phyloP scores from a whole-genome alignment of 2,888 invertebrate genomes.

The Chydorus sphaericus region DNA sequence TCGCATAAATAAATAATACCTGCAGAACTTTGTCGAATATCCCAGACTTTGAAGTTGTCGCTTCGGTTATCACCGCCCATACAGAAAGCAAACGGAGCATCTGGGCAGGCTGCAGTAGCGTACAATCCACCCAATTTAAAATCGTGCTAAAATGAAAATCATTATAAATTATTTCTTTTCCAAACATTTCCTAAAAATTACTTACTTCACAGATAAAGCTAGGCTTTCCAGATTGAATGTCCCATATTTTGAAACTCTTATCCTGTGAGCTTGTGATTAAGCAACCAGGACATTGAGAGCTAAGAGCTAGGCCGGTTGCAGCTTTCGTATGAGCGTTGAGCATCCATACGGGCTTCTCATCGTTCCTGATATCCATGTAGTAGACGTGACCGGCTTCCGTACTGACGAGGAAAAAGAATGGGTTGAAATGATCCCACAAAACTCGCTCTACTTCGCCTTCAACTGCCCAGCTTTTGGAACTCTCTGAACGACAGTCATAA shows the following conservation, averaged over 20 bases:
- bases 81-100: slow-evolving; percentile 63
- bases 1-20: slow-evolving; percentile 31
- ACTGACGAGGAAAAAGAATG: slow-evolving; percentile 53
- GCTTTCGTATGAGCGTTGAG: slow-evolving; percentile 66
- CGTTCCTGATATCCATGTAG: slow-evolving; percentile 55
- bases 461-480: slow-evolving; percentile 53
- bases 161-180: too few relatives aligned
- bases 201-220: slow-evolving; percentile 4
- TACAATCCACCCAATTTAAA: slow-evolving; percentile 55
- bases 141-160: too few relatives aligned
- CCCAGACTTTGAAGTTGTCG: slow-evolving; percentile 51
- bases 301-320: slow-evolving; percentile 57
- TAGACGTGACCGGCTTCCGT: slow-evolving; percentile 46
- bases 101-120: slow-evolving; percentile 60
- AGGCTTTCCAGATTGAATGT: slow-evolving; percentile 29
- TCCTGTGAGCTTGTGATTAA: slow-evolving; percentile 66
- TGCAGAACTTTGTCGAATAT: slow-evolving; percentile 41
- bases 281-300: slow-evolving; percentile 53
- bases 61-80: slow-evolving; percentile 73
- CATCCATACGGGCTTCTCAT: slow-evolving; percentile 47
- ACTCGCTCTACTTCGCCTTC: slow-evolving; percentile 73
- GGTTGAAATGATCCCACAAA: slow-evolving; percentile 65
- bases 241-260: slow-evolving; percentile 75
- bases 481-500: slow-evolving; percentile 57
- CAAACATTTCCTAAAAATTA: too few relatives aligned